Evolutionary conservation across 2,888 invertebrate species (phyloP).

Genomic region (Mylabris sibirica): DNA sequence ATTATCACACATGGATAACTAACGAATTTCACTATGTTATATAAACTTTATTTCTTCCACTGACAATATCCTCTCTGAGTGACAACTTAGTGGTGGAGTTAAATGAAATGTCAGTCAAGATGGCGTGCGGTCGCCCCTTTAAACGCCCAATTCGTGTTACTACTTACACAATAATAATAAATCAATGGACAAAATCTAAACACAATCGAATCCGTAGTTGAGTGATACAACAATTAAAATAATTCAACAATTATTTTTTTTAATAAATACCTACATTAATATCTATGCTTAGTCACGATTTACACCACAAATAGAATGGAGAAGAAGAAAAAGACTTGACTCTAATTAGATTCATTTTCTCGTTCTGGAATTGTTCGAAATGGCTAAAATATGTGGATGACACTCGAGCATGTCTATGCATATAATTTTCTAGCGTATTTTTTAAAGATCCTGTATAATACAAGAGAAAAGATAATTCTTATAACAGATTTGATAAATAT

Average conservation of each 20-base stretch:
- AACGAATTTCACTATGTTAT: conserved; percentile 24
- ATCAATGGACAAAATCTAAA: conserved; percentile 48
- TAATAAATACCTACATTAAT: conserved; percentile 20
- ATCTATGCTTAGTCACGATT: conserved; percentile 34
- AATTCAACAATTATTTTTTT: conserved; percentile 12
- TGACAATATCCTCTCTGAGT: conserved; percentile 55
- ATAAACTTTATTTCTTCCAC: conserved; percentile 53
- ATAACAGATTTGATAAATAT: conserved; percentile 18
- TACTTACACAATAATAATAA: conserved; percentile 59
- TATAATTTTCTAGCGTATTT: conserved; percentile 16
- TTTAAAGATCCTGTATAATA: conserved; percentile 23
- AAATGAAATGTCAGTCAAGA: conserved; percentile 64
- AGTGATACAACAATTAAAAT: conserved; percentile 21
- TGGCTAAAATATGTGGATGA: conserved; percentile 31
- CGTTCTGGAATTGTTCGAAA: conserved; percentile 30
- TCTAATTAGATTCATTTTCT: conserved; percentile 34
- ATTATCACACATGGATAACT: conserved; percentile 58
- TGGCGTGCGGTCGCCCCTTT: conserved; percentile 56
- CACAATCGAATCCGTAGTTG: conserved; percentile 14
- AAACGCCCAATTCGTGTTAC: conserved; percentile 60
- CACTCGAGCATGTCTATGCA: conserved; percentile 32
- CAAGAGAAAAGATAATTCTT: conserved; percentile 21
- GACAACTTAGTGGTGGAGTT: conserved; percentile 60
- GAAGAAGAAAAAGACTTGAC: conserved; percentile 20
- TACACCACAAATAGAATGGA: conserved; percentile 7